Percentiles rank a stretch among this genome's conserved stretches.
These are phyloP conservation scores for Sturmia bella DNA, from an alignment of 2,888 invertebrate genomes.

Conservation along the genomic window DNA sequence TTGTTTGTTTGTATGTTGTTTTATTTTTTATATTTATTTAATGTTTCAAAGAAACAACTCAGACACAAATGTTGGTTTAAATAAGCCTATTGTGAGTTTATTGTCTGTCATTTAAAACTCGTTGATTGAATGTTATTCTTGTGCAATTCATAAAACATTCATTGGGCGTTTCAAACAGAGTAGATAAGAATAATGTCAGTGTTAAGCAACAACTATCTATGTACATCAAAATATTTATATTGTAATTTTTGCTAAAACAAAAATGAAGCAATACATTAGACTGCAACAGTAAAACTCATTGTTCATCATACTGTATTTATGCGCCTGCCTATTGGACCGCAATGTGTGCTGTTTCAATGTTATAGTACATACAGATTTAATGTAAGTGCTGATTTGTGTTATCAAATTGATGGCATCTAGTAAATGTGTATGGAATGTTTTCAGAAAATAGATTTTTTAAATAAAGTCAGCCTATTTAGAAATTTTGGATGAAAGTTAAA, in stretches of 20 bases:
- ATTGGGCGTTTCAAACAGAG: constrained; percentile 31
- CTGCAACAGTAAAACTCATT: constrained; percentile 15
- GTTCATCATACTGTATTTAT: constrained; percentile 19
- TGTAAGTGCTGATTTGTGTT: constrained; percentile 2
- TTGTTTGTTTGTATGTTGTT: background rate
- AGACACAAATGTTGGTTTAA: background rate
- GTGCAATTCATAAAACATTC: constrained; percentile 7
- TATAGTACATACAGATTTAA: background rate
- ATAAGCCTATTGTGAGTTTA: background rate
- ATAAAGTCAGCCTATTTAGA: no score
- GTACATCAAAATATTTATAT: background rate
- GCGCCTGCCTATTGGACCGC: background rate
- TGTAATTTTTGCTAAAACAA: constrained; percentile 4
- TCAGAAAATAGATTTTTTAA: no score
- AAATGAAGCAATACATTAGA: constrained; percentile 9
- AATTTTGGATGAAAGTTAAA: no score
- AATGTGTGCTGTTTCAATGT: background rate
- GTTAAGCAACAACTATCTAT: background rate
- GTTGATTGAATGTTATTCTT: constrained; percentile 4
- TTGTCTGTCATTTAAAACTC: constrained; percentile 33
- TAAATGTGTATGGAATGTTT: background rate
- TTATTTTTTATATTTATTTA: background rate
- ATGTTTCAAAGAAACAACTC: no score
- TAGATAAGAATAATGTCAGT: background rate
- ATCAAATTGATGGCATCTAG: background rate